These are phyloP conservation scores for Halictus ligatus DNA, from an alignment of 2,888 invertebrate genomes.

Conservation along the genomic window DNA sequence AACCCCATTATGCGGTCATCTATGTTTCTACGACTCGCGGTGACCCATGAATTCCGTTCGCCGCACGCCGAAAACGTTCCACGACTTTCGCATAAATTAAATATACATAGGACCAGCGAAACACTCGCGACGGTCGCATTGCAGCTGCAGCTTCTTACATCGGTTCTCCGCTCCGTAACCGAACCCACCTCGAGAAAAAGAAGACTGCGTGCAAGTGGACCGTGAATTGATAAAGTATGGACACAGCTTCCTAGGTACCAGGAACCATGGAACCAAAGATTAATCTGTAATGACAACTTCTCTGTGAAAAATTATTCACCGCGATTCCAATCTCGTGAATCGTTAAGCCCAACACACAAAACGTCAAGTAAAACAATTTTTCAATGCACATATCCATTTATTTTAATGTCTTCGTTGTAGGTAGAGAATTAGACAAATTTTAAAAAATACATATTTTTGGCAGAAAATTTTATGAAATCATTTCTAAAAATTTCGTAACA, in stretches of 20 bases:
- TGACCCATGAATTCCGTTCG: slow-evolving; percentile 23
- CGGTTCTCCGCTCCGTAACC: slow-evolving; percentile 18
- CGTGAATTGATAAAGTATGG: slow-evolving; percentile 38
- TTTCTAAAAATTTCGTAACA: no score
- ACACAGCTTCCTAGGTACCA: slow-evolving; percentile 2
- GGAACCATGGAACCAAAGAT: background rate
- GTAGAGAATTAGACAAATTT: no score
- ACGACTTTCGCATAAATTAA: slow-evolving; percentile 44
- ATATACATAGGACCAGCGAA: slow-evolving; percentile 41
- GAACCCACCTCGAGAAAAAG: slow-evolving; percentile 12
- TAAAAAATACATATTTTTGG: no score
- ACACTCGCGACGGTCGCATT: slow-evolving; percentile 43
- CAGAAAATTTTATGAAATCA: no score
- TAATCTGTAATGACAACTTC: background rate
- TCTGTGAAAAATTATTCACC: background rate
- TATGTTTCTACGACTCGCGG: background rate
- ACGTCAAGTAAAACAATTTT: no score
- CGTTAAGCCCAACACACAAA: background rate
- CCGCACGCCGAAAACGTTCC: background rate
- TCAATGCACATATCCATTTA: no score
- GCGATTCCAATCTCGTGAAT: background rate
- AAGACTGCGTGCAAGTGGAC: slow-evolving; percentile 20
- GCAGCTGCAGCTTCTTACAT: slow-evolving; percentile 43
- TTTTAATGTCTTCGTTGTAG: no score
- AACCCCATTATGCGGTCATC: slow-evolving; percentile 18